These are phyloP conservation scores for Heliconius aoede DNA, from an alignment of 2,888 invertebrate species.

Conservation along the genomic window DNA sequence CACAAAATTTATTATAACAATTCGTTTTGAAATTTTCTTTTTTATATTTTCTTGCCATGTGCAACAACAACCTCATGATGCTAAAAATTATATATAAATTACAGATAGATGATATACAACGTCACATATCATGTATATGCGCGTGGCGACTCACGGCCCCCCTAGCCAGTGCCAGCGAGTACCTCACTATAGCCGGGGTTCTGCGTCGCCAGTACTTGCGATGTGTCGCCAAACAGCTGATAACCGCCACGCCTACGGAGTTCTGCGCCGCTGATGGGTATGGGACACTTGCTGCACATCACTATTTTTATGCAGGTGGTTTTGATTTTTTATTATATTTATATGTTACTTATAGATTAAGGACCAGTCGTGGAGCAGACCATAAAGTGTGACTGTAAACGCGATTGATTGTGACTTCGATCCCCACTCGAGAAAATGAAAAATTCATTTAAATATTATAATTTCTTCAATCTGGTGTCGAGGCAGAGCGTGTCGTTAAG, in stretches of 20 bases:
- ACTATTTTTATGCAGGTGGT: conserved; percentile 82
- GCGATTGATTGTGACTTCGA: too few relatives aligned
- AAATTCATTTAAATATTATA: too few relatives aligned
- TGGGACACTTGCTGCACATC: conserved; percentile 89
- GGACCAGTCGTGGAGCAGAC: too few relatives aligned
- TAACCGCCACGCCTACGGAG: conserved; percentile 85
- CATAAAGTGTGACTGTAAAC: too few relatives aligned
- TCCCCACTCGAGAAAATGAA: too few relatives aligned
- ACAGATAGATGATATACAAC: conserved; percentile 90
- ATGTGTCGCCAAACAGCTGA: conserved; percentile 77
- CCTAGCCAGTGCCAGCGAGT: conserved; percentile 79
- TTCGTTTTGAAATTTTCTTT: too few relatives aligned
- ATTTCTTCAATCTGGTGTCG: too few relatives aligned
- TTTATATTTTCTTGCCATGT: too few relatives aligned
- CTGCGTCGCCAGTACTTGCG: conserved; percentile 87
- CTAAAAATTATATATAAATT: not conserved
- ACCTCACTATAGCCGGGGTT: conserved; percentile 84
- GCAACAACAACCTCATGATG: too few relatives aligned
- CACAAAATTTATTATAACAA: not conserved
- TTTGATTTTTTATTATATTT: conserved; percentile 9
- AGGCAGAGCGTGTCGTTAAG: too few relatives aligned
- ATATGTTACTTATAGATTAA: too few relatives aligned
- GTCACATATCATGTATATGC: conserved; percentile 91
- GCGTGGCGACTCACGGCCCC: conserved; percentile 89
- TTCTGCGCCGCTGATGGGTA: conserved; percentile 91